These are phyloP conservation scores for Nomada fucata DNA, from an alignment of 2,888 invertebrate genomes.

Conservation along the genomic window DNA sequence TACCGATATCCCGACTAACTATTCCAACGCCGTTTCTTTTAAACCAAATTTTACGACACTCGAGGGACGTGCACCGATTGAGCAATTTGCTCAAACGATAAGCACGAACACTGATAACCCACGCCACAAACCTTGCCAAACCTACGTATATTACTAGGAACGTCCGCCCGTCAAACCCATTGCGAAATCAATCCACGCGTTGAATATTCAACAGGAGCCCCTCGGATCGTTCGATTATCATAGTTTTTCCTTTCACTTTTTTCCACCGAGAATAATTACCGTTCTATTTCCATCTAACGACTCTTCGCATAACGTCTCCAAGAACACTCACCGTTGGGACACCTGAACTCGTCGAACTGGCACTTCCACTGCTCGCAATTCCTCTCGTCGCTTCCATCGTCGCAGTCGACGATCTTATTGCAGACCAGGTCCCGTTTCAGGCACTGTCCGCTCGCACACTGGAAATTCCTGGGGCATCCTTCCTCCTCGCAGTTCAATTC, in stretches of 20 bases:
- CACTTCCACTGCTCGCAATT: slow-evolving; percentile 86
- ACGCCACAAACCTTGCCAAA: background rate
- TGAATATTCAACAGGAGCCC: slow-evolving; percentile 24
- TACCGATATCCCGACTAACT: background rate
- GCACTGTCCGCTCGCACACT: slow-evolving; percentile 87
- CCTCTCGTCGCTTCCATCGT: slow-evolving; percentile 87
- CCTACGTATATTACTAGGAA: background rate
- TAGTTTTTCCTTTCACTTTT: slow-evolving; percentile 48
- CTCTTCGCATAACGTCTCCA: background rate
- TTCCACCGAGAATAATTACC: background rate
- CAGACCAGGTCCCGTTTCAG: slow-evolving; percentile 87
- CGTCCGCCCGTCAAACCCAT: background rate
- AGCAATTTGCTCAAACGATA: slow-evolving; percentile 14
- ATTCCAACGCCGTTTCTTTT: background rate
- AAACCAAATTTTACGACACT: background rate
- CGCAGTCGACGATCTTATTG: slow-evolving; percentile 87
- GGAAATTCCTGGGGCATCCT: slow-evolving; percentile 87
- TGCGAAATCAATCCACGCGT: slow-evolving; percentile 4
- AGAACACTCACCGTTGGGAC: slow-evolving; percentile 80
- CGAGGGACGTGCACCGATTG: background rate
- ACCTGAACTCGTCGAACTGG: slow-evolving; percentile 86
- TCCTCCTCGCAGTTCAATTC: slow-evolving; percentile 86
- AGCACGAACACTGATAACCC: slow-evolving; percentile 14
- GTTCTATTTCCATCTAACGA: slow-evolving; percentile 27
- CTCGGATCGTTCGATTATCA: background rate